Evolutionary conservation across 2,888 invertebrate genomes (phyloP).

Genomic region (Nycteola revayana): DNA sequence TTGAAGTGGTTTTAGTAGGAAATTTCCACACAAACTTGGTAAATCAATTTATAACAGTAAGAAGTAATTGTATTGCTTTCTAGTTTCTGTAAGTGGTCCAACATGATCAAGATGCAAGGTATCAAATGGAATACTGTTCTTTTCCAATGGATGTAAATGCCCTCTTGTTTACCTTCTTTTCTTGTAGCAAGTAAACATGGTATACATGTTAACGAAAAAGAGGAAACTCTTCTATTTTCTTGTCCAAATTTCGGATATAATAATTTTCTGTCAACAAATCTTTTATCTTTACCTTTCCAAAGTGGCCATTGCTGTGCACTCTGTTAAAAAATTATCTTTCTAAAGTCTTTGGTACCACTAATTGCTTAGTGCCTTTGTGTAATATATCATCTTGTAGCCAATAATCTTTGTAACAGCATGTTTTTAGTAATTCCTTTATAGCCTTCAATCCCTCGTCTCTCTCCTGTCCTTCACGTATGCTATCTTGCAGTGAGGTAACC

Average conservation of each 20-base stretch:
- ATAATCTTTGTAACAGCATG: constrained; percentile 18
- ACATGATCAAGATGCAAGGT: constrained; percentile 9
- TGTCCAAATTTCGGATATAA: neutral
- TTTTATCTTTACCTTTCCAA: neutral
- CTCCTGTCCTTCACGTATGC: constrained; percentile 16
- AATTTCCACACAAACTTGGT: too few species aligned
- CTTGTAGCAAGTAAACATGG: constrained; percentile 1
- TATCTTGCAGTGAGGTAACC: constrained; percentile 1
- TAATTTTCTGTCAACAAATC: neutral
- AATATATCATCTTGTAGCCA: constrained; percentile 24
- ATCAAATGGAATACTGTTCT: constrained; percentile 8
- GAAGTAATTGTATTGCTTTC: constrained; percentile 5
- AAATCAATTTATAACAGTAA: too few species aligned
- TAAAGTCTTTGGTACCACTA: too few species aligned
- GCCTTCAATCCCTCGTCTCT: constrained; percentile 23
- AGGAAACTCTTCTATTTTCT: neutral
- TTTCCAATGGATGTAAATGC: too few species aligned
- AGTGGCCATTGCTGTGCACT: too few species aligned
- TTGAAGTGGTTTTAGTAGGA: too few species aligned
- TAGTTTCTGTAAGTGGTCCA: constrained; percentile 5
- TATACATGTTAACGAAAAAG: too few species aligned
- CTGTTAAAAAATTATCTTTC: too few species aligned
- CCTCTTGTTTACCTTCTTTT: too few species aligned
- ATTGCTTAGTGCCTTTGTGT: too few species aligned
- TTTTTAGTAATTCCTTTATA: constrained; percentile 17